These are phyloP conservation scores for Callosobruchus maculatus DNA, from an alignment of 2,888 invertebrate species.

Conservation along the genomic window DNA sequence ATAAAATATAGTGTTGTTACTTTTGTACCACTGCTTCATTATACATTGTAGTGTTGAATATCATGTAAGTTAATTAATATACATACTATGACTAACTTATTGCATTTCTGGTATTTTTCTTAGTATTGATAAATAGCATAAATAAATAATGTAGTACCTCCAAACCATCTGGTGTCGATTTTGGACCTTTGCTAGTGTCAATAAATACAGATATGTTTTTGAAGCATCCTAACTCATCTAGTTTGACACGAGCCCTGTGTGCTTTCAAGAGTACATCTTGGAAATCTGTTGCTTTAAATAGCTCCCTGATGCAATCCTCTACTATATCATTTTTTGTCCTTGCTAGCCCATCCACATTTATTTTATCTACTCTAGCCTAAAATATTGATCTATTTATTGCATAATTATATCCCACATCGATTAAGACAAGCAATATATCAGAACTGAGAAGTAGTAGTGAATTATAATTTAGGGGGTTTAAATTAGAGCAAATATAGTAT, in stretches of 20 bases:
- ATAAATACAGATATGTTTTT: slow-evolving; percentile 80
- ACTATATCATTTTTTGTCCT: slow-evolving; percentile 90
- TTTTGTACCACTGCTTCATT: too few relatives aligned
- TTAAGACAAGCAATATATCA: too few relatives aligned
- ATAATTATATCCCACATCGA: too few relatives aligned
- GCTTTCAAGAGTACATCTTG: slow-evolving; percentile 74
- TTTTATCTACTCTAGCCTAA: slow-evolving; percentile 78
- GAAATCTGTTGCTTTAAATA: slow-evolving; percentile 83
- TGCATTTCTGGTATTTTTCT: too few relatives aligned
- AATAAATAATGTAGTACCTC: slow-evolving; percentile 56
- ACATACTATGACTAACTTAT: too few relatives aligned
- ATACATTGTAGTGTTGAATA: too few relatives aligned
- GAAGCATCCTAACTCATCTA: slow-evolving; percentile 86
- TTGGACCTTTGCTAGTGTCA: slow-evolving; percentile 79
- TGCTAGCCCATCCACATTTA: slow-evolving; percentile 79
- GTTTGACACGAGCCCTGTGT: slow-evolving; percentile 66
- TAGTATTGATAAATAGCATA: too few relatives aligned
- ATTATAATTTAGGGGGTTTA: too few relatives aligned
- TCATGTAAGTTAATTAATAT: too few relatives aligned
- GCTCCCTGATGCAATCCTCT: slow-evolving; percentile 69
- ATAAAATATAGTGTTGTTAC: too few relatives aligned
- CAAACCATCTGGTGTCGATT: slow-evolving; percentile 74
- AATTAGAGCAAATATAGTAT: too few relatives aligned
- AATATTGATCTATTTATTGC: slow-evolving; percentile 12
- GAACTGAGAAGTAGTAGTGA: too few relatives aligned